Evolutionary conservation across 37 sponge, comb jelly and placozoan species (phyloP).

Genomic region (Sycon ciliatum): DNA sequence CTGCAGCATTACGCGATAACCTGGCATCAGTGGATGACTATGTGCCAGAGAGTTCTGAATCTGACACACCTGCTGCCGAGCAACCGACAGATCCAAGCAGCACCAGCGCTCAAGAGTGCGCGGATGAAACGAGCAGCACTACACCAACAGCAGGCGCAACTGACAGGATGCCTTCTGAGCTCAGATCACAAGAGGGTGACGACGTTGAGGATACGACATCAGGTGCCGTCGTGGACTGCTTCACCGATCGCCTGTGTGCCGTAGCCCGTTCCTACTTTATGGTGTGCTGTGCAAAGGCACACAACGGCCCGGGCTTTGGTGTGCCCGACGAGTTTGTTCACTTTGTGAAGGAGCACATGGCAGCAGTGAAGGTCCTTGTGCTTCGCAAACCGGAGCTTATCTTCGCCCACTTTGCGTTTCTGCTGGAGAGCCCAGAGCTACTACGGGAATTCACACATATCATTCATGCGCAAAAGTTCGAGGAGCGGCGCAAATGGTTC

Average conservation of each 20-base stretch:
- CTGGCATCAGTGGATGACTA: too few relatives aligned
- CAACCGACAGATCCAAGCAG: too few relatives aligned
- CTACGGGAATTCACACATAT: constrained; percentile 12
- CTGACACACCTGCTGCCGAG: too few relatives aligned
- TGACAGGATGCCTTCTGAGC: too few relatives aligned
- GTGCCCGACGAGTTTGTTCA: constrained; percentile 14
- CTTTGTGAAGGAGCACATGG: constrained; percentile 54
- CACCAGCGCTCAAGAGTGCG: too few relatives aligned
- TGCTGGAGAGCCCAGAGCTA: constrained; percentile 57
- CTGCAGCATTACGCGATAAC: too few relatives aligned
- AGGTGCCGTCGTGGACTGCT: constrained; percentile 35
- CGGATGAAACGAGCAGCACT: too few relatives aligned
- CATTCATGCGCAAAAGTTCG: constrained; percentile 48
- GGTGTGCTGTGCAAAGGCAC: constrained; percentile 27
- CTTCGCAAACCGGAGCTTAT: constrained; percentile 64
- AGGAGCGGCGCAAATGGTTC: constrained; percentile 83
- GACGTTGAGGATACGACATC: too few relatives aligned
- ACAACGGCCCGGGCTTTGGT: too few relatives aligned
- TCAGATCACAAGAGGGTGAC: too few relatives aligned
- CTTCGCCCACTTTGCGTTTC: constrained; percentile 80
- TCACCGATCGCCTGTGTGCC: constrained; percentile 74
- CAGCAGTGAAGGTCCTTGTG: constrained; percentile 50
- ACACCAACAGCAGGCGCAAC: too few relatives aligned
- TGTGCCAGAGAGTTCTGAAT: too few relatives aligned
- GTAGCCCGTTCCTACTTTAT: constrained; percentile 68